phyloP scores from a whole-genome alignment of 2,113 vertebrate species.

The Dermatemys mawii region DNA sequence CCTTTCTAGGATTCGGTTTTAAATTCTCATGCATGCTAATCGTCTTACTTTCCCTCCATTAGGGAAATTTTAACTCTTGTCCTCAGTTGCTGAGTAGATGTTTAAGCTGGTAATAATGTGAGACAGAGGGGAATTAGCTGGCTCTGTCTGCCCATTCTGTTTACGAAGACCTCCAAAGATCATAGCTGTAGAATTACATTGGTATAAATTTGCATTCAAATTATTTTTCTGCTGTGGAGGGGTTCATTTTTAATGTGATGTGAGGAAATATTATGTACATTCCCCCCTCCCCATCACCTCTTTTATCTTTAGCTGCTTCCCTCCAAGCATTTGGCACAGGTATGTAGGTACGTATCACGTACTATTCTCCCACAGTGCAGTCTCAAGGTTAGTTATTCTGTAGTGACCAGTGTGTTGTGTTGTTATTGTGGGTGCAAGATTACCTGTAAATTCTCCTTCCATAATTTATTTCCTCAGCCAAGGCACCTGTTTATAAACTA shows the following conservation, averaged over 20 bases:
- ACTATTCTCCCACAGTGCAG: not conserved
- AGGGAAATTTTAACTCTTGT: not conserved
- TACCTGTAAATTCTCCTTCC: not conserved
- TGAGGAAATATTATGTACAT: not conserved
- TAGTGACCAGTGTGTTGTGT: not conserved
- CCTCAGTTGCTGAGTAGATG: not conserved
- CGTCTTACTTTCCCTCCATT: not conserved
- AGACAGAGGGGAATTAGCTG: not conserved
- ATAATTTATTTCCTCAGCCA: not conserved
- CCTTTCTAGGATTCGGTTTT: not conserved
- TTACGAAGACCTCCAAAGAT: not conserved
- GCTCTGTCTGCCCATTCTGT: not conserved
- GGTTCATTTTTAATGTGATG: fast-evolving
- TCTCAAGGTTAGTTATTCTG: not conserved
- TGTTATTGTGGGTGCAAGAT: not conserved
- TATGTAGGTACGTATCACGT: not conserved
- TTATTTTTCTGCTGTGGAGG: not conserved
- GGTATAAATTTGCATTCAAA: not conserved
- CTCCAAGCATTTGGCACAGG: not conserved
- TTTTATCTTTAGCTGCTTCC: not conserved
- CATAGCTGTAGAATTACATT: not conserved
- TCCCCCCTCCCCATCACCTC: not conserved
- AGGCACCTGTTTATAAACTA: not conserved
- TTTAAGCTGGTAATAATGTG: fast-evolving
- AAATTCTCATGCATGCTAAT: not conserved